Percentiles rank a stretch among this genome's conserved stretches.
phyloP scores from a whole-genome alignment of 1,140 invertebrate genomes.

The Leguminivora glycinivorella region DNA sequence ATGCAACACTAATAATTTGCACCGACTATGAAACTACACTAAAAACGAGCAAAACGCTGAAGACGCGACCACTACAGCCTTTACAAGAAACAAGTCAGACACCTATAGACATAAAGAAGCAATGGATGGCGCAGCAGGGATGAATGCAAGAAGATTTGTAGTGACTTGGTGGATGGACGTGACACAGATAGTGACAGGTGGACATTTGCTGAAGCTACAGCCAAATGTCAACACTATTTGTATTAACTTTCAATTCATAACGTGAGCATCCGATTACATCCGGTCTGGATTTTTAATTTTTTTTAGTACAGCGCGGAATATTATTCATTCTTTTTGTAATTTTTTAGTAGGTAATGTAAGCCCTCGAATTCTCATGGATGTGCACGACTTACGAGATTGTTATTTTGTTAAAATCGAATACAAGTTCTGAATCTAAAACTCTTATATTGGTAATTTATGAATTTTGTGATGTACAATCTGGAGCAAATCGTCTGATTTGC shows the following conservation, averaged over 20 bases:
- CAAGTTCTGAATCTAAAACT: too few species aligned
- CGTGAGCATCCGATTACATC: conserved; percentile 20
- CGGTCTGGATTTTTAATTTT: background rate
- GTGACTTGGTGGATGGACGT: background rate
- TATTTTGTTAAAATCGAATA: too few species aligned
- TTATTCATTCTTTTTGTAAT: background rate
- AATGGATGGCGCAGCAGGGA: background rate
- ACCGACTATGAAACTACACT: background rate
- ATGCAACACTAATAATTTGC: conserved; percentile 27
- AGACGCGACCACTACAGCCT: background rate
- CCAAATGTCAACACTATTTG: conserved; percentile 27
- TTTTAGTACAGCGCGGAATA: background rate
- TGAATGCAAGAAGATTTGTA: background rate
- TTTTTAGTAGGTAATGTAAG: too few species aligned
- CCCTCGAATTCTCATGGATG: too few species aligned
- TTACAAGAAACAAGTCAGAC: too few species aligned
- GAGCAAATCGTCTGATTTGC: too few species aligned
- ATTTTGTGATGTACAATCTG: too few species aligned
- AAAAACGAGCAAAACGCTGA: background rate
- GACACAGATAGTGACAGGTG: conserved; percentile 25
- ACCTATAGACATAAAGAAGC: background rate
- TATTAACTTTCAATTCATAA: conserved; percentile 26
- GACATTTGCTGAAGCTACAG: conserved; percentile 17
- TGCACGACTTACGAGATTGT: too few species aligned
- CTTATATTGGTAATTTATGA: too few species aligned